phyloP scores from a whole-genome alignment of 2,113 vertebrate genomes.

The Prietella phreatophila region DNA sequence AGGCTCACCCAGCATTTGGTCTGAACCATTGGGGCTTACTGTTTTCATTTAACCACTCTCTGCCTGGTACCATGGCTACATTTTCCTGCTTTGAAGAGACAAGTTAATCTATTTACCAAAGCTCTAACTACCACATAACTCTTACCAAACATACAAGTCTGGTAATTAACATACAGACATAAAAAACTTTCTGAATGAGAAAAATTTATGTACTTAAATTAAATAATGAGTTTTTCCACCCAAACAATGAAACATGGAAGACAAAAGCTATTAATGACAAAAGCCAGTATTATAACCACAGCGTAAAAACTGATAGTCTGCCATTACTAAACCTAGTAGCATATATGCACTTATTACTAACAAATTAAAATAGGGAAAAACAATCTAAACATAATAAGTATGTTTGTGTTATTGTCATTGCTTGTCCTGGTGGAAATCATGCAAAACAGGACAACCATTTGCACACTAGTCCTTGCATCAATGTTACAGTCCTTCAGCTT shows the following conservation, averaged over 20 bases:
- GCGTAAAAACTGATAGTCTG: not conserved
- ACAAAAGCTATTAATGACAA: not conserved
- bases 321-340: not conserved
- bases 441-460: not conserved
- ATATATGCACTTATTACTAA: not conserved
- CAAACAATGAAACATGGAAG: not conserved
- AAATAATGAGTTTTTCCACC: not conserved
- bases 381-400: conserved; percentile 44
- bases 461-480: not conserved
- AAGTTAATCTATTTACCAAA: conserved; percentile 81
- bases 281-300: not conserved
- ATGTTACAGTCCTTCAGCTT: not conserved
- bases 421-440: not conserved
- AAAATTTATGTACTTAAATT: not conserved
- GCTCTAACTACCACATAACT: conserved; percentile 70
- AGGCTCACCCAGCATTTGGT: conserved; percentile 74
- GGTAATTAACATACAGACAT: conserved; percentile 12
- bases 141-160: conserved; percentile 28
- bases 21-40: conserved; percentile 84
- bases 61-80: conserved; percentile 89
- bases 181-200: conserved; percentile 70
- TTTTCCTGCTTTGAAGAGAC: conserved; percentile 63
- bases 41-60: conserved; percentile 78
- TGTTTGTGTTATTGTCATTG: not conserved
- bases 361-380: not conserved